Evolutionary conservation across 2,113 vertebrate species (phyloP).

Genomic region (Microcebus jonahi): DNA sequence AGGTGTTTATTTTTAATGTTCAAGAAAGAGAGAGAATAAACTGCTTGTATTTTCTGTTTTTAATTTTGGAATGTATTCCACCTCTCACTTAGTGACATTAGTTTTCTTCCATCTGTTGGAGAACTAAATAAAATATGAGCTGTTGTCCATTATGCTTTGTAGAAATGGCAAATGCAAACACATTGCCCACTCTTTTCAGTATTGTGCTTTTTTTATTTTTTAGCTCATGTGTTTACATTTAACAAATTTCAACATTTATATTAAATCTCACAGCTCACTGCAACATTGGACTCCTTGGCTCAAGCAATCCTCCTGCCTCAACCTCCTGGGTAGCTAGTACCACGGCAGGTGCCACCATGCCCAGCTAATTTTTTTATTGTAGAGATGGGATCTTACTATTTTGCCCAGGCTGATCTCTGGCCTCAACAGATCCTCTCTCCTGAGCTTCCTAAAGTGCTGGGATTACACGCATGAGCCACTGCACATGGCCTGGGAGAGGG

Average conservation of each 20-base stretch:
- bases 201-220: not conserved
- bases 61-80: constrained; percentile 44
- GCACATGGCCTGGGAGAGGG: not conserved
- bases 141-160: constrained; percentile 22
- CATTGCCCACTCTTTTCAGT: not conserved
- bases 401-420: too few relatives aligned
- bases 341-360: too few relatives aligned
- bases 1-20: not conserved
- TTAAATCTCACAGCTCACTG: not conserved
- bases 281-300: too few relatives aligned
- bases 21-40: not conserved
- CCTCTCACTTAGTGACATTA: constrained; percentile 12
- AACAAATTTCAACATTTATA: not conserved
- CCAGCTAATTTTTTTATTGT: too few relatives aligned
- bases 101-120: constrained; percentile 53
- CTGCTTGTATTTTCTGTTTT: constrained; percentile 28
- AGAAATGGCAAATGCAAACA: constrained; percentile 44
- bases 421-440: too few relatives aligned
- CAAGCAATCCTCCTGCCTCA: too few relatives aligned
- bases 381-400: too few relatives aligned
- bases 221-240: not conserved
- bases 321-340: too few relatives aligned
- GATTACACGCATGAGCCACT: too few relatives aligned
- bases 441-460: too few relatives aligned
- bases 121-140: constrained; percentile 52